Base-by-base conservation (phyloP, 1,140 invertebrate genomes). In the Delia radicum region DNA sequence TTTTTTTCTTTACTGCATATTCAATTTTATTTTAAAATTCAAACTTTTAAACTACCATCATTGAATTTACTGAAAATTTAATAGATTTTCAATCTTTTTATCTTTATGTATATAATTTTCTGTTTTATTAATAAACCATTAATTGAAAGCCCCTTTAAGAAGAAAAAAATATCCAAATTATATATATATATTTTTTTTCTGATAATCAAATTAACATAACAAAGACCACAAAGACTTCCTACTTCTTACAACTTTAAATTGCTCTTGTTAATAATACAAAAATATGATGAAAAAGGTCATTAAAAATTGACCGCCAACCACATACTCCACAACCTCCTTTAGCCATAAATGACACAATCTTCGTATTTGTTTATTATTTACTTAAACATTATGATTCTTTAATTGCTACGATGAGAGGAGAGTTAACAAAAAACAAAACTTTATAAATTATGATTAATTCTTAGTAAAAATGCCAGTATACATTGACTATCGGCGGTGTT, bases 301-400 rank as follows among this genome's bases (percentile, higher is more conserved):
- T 69, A 69, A 5, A 10, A 69, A 69, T 21, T 69, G 65, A 69
- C 65, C 62, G 3, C 21, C 24, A 27, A 65, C 26, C 26, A 18
- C 8, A 21, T 3, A 55, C 24, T 0, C 5, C 62, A 65, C 26
- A 10, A 13, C 62, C 26, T 26, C 28, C 15, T 33, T n/a, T 31
- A n/a, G 6, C 48, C 31, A 33, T 33, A 4, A 33, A 33, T 33
- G 10, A 33, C 37, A 42, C 37, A 42, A 33, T 33, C n/a, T 42
- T 10, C 12, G n/a, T 15, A 42, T 42, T 69, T 33, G 28, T 33
- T 69, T 33, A 21, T 67, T 67, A 7, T 15, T 21, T 67, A 67
- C 21, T 15, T 65, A 65, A 29, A 65, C 28, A 65, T 65, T 29
- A 29, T 65, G 62, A 65, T 65, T 12, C 62, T 65, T 65, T 65